These are phyloP conservation scores for Thymelicus sylvestris DNA, from an alignment of 2,888 invertebrate species.

Conservation along the genomic window DNA sequence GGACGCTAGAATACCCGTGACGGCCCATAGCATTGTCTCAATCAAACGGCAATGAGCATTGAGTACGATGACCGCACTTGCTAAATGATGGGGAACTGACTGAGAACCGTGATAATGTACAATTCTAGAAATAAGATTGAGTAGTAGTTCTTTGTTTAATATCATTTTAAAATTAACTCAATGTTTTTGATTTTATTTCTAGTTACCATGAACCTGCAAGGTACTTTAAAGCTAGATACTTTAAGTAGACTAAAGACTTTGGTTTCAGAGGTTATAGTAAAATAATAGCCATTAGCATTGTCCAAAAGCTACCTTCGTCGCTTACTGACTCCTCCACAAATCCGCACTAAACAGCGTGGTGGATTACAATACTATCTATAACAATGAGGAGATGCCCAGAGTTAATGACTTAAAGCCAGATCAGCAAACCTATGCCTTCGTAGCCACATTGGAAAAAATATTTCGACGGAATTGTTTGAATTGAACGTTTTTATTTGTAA, in stretches of 20 bases:
- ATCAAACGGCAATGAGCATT: conserved; percentile 77
- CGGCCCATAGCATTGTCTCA: conserved; percentile 74
- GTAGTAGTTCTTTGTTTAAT: neutral
- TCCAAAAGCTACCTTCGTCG: neutral
- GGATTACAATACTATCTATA: neutral
- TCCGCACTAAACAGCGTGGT: neutral
- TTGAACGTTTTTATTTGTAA: too few relatives aligned
- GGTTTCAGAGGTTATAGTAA: too few relatives aligned
- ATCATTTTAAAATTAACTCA: neutral
- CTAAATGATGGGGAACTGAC: conserved; percentile 74
- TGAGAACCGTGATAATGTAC: conserved; percentile 17
- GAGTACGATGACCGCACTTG: conserved; percentile 76
- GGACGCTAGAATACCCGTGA: conserved; percentile 63
- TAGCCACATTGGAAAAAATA: too few relatives aligned
- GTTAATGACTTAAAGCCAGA: neutral
- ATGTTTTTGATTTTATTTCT: too few relatives aligned
- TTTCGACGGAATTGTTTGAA: too few relatives aligned
- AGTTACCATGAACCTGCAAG: too few relatives aligned
- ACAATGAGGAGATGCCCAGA: neutral
- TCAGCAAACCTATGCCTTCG: neutral
- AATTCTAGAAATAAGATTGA: conserved; percentile 11
- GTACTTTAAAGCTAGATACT: too few relatives aligned
- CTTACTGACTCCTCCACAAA: neutral
- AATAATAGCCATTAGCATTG: neutral
- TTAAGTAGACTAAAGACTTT: too few relatives aligned